phyloP scores from a whole-genome alignment of 2,888 invertebrate species.

The Drosophila atripex region DNA sequence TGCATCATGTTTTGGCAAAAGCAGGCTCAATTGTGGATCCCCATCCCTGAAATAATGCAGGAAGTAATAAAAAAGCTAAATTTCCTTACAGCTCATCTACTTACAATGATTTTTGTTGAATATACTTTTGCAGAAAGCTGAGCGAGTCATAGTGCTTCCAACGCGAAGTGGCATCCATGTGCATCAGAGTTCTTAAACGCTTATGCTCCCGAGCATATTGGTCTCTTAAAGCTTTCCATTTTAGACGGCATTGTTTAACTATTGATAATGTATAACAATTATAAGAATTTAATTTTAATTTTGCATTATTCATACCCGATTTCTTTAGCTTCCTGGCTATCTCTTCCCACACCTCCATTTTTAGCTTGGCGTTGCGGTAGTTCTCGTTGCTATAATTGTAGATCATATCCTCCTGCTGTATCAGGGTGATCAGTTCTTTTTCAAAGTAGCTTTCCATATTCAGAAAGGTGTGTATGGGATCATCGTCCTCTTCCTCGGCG shows the following conservation, averaged over 20 bases:
- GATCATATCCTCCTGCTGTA: conserved; percentile 78
- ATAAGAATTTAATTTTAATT: background rate
- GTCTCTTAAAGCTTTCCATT: conserved; percentile 82
- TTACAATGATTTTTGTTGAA: conserved; percentile 80
- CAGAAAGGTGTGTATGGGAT: conserved; percentile 82
- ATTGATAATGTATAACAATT: background rate
- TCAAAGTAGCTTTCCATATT: conserved; percentile 83
- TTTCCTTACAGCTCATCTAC: conserved; percentile 3
- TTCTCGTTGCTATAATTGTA: conserved; percentile 79
- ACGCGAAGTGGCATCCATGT: conserved; percentile 69
- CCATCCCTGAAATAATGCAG: conserved; percentile 55
- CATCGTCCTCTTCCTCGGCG: conserved; percentile 81
- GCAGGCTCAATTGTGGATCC: conserved; percentile 61
- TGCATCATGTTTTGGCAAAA: conserved; percentile 71
- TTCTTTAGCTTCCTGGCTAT: conserved; percentile 82
- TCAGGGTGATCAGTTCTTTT: conserved; percentile 79
- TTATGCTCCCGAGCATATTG: conserved; percentile 82
- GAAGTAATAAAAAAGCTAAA: background rate
- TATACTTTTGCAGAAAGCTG: conserved; percentile 77
- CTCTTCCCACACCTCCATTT: conserved; percentile 81
- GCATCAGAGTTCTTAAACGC: conserved; percentile 73
- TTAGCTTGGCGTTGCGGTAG: conserved; percentile 80
- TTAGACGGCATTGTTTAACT: conserved; percentile 82
- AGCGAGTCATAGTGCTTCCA: conserved; percentile 83
- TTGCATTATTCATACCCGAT: conserved; percentile 62